Evolutionary conservation across 2,888 invertebrate species (phyloP).

Genomic region (Emmelina monodactyla): DNA sequence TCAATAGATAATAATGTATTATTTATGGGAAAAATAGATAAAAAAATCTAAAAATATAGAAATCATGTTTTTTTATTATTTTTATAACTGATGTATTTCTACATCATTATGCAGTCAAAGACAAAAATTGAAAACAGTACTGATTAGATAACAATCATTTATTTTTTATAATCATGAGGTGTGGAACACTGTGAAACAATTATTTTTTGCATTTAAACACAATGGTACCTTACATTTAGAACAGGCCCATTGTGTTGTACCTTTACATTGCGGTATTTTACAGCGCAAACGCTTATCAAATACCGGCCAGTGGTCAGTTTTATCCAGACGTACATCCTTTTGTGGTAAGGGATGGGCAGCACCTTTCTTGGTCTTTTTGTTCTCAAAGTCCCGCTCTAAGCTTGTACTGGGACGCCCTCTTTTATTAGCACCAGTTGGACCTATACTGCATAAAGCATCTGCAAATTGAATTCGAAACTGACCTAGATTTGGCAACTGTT

Average conservation of each 20-base stretch:
- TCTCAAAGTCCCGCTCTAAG: conserved; percentile 23
- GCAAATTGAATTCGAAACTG: conserved; percentile 26
- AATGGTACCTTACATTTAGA: conserved; percentile 26
- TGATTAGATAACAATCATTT: conserved; percentile 21
- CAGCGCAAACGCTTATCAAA: conserved; percentile 27
- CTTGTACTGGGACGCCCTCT: conserved; percentile 26
- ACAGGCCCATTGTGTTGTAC: conserved; percentile 28
- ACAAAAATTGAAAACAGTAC: conserved; percentile 19
- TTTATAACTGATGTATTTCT: conserved; percentile 22
- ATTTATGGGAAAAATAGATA: conserved; percentile 24
- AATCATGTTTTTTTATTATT: conserved; percentile 17
- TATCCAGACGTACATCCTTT: conserved; percentile 30
- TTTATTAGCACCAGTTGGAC: conserved; percentile 25
- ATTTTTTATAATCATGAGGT: conserved; percentile 25
- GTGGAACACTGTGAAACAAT: conserved; percentile 24
- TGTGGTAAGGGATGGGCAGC: conserved; percentile 26
- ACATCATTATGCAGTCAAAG: conserved; percentile 20
- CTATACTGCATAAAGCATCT: conserved; percentile 27
- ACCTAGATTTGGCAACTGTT: conserved; percentile 25
- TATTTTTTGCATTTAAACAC: conserved; percentile 24
- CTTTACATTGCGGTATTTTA: conserved; percentile 29
- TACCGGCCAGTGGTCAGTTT: conserved; percentile 29
- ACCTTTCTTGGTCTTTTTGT: conserved; percentile 25
- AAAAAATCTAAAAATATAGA: conserved; percentile 17
- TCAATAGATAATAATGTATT: conserved; percentile 21